phyloP scores from a whole-genome alignment of 2,888 invertebrate genomes.

The Colletes collaris region DNA sequence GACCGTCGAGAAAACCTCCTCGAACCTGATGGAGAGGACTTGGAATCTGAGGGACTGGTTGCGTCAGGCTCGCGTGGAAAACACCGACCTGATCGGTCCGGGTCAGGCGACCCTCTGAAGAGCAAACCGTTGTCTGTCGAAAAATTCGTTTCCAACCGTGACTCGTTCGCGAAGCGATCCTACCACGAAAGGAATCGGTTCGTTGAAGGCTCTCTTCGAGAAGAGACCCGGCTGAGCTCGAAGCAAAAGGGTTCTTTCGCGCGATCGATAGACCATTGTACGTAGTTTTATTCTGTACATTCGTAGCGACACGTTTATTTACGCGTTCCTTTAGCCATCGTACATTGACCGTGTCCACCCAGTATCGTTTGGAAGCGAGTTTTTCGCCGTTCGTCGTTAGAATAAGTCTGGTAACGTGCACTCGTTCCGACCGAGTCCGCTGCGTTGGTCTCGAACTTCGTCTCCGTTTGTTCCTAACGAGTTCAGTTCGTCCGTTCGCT shows the following conservation, averaged over 20 bases:
- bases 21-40: slow-evolving; percentile 87
- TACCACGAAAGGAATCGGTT: background rate
- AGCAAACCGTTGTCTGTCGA: slow-evolving; percentile 19
- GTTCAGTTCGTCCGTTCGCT: slow-evolving; percentile 43
- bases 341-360: too few relatives aligned
- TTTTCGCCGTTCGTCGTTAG: slow-evolving; percentile 26
- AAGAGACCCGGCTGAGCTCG: background rate
- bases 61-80: slow-evolving; percentile 84
- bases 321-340: background rate
- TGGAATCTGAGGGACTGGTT: slow-evolving; percentile 88
- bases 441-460: slow-evolving; percentile 5
- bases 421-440: background rate
- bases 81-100: slow-evolving; percentile 78
- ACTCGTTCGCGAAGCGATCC: background rate
- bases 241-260: background rate
- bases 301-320: background rate
- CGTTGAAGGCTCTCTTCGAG: background rate
- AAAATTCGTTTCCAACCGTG: slow-evolving; percentile 37
- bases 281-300: background rate
- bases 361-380: slow-evolving; percentile 22
- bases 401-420: slow-evolving; percentile 7
- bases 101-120: slow-evolving; percentile 80
- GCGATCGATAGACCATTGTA: background rate
- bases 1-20: slow-evolving; percentile 84
- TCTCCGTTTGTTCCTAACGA: slow-evolving; percentile 43